Base-by-base conservation (phyloP, 2,888 invertebrate species). In the Xylota segnis region DNA sequence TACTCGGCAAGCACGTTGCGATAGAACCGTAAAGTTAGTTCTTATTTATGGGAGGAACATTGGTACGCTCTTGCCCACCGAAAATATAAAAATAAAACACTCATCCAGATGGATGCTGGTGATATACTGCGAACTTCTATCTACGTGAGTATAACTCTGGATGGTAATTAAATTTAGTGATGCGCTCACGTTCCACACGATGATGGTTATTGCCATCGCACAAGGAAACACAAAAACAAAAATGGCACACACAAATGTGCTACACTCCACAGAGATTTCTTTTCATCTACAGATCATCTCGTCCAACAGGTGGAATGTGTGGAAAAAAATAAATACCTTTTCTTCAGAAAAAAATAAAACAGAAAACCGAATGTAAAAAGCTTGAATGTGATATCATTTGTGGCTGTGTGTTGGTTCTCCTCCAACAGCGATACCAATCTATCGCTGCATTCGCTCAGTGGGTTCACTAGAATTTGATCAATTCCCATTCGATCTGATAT, bases 401-500 rank as follows among this genome's bases (percentile, higher is more conserved):
- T 34, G 37, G 10, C 10, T 66, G 10, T 40, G 71, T 65, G 10
- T 40, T 50, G 61, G 56, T 18, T 59, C 34, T 47, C 32, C 70
- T 59, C 45, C 61, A 43, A 75, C 40, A n/a, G 37, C 52, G 86
- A 86, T 86, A 63, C n/a, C 56, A 76, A 86, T 86, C 86, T 75
- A 59, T 56, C 54, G 47, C 9, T 71, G 70, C 76, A 76, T 47
- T 81, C 66, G 54, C 54, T 66, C 54, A 56, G 40, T 72, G 68
- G 71, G 65, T 86, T 81, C 81, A 76, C 58, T 72, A 82, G 82
- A 86, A 82, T 86, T 82, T 81, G 86, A 86, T 82, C 81, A 81
- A 82, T 86, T 86, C 72, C 68, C 56, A 72, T 86, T 86, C 81
- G 86, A 86, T 86, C 82, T 70, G 86, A 86, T 86, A 86, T 86